Evolutionary conservation across 2,888 invertebrate species (phyloP).

Genomic region (Ditula angustiorana): DNA sequence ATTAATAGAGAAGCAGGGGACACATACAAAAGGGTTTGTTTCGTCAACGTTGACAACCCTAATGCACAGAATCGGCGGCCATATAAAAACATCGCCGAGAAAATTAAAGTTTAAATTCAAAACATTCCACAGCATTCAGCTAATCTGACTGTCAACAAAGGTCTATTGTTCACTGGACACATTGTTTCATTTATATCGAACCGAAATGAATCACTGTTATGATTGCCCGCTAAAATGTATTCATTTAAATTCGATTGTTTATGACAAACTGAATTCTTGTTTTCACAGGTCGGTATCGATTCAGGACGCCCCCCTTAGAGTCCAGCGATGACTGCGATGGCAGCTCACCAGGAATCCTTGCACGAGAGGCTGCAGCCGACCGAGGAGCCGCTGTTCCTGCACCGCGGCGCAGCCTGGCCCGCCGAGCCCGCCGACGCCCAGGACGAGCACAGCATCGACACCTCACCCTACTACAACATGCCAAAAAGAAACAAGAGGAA

Average conservation of each 20-base stretch:
- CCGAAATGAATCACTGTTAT: constrained; percentile 83
- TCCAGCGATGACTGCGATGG: constrained; percentile 85
- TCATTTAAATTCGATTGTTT: constrained; percentile 80
- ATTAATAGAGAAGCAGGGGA: background rate
- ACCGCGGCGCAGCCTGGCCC: constrained; percentile 84
- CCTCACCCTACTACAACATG: constrained; percentile 80
- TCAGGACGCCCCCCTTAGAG: constrained; percentile 69
- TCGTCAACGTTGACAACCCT: constrained; percentile 40
- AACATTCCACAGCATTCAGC: constrained; percentile 83
- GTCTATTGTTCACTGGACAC: constrained; percentile 80
- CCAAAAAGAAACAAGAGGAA: constrained; percentile 91
- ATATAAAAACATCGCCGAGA: constrained; percentile 79
- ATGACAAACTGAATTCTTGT: constrained; percentile 56
- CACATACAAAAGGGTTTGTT: background rate
- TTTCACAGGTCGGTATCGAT: constrained; percentile 73
- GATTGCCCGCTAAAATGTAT: constrained; percentile 80
- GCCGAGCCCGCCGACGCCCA: constrained; percentile 70
- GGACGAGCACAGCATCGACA: constrained; percentile 73
- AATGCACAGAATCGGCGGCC: constrained; percentile 52
- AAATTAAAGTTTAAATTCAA: constrained; percentile 75
- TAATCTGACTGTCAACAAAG: constrained; percentile 83
- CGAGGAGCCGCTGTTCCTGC: constrained; percentile 77
- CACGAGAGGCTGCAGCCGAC: constrained; percentile 81
- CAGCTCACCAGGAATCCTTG: constrained; percentile 83
- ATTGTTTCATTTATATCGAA: constrained; percentile 80